Evolutionary conservation across 2,113 vertebrate genomes (phyloP).

Genomic region (Halichoerus grypus): DNA sequence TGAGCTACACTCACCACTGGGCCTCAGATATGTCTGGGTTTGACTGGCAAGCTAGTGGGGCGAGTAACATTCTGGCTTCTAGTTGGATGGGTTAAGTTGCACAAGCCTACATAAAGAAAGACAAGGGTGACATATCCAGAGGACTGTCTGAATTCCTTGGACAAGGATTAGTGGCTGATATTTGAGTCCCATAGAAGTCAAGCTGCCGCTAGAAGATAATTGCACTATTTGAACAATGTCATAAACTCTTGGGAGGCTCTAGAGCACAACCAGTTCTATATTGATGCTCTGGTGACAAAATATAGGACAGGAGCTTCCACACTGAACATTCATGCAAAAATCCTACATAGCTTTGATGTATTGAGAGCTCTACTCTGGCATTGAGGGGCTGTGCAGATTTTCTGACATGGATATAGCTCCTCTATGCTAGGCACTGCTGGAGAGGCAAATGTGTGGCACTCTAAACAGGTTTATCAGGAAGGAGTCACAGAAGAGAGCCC

Average conservation of each 20-base stretch:
- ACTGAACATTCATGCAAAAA: not conserved
- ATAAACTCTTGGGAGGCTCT: not conserved
- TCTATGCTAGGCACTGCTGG: not conserved
- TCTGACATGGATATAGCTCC: not conserved
- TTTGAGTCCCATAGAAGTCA: not conserved
- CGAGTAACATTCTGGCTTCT: not conserved
- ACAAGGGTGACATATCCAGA: not conserved
- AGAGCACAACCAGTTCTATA: not conserved
- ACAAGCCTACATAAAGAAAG: not conserved
- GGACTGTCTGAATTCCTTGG: not conserved
- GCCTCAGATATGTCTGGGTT: not conserved
- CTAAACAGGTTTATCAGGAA: not conserved
- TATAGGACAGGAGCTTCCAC: not conserved
- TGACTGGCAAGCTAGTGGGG: not conserved
- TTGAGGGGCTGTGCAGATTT: not conserved
- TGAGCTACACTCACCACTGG: not conserved
- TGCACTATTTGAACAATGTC: not conserved
- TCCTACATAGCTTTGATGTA: no score
- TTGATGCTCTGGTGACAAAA: not conserved
- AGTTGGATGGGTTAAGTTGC: not conserved
- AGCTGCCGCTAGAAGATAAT: not conserved
- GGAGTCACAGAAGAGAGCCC: fast-evolving
- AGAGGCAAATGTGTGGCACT: not conserved
- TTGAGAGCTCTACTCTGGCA: not conserved
- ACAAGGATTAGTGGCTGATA: not conserved